Conservation (phyloP, 2,888 invertebrate species). For the Eumerus sabulonum region DNA sequence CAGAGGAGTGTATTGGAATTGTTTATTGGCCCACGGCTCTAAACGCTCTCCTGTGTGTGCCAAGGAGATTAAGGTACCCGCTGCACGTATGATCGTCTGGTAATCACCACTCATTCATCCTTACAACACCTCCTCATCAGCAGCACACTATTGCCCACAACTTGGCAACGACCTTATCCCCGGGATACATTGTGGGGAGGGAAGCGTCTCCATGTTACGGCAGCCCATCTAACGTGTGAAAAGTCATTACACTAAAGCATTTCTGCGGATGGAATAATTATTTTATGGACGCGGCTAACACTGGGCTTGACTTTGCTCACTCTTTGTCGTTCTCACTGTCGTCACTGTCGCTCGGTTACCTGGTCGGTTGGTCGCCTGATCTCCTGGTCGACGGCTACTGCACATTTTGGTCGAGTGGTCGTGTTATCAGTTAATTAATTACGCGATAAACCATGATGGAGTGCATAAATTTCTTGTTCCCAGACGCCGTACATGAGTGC, state of each 20-base stretch:
- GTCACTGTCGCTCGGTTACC: neutral
- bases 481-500: constrained; percentile 13
- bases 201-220: neutral
- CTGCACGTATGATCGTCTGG: constrained; percentile 69
- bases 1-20: constrained; percentile 59
- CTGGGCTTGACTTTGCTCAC: constrained; percentile 34
- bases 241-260: constrained; percentile 66
- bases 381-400: constrained; percentile 44
- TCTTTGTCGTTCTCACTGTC: constrained; percentile 26
- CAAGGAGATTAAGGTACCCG: constrained; percentile 62
- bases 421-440: constrained; percentile 71
- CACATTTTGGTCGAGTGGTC: constrained; percentile 62
- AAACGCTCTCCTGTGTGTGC: constrained; percentile 52
- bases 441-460: constrained; percentile 70
- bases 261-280: constrained; percentile 66
- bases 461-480: constrained; percentile 69
- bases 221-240: constrained; percentile 58
- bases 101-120: constrained; percentile 69
- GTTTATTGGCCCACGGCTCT: constrained; percentile 60
- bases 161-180: too few relatives aligned
- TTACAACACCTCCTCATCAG: constrained; percentile 49
- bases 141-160: too few relatives aligned
- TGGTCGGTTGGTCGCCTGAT: constrained; percentile 1
- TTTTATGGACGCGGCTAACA: constrained; percentile 54
- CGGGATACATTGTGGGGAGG: neutral